Evolutionary conservation across 2,797 vertebrate species (phyloP).

Genomic region (Helostoma temminkii): DNA sequence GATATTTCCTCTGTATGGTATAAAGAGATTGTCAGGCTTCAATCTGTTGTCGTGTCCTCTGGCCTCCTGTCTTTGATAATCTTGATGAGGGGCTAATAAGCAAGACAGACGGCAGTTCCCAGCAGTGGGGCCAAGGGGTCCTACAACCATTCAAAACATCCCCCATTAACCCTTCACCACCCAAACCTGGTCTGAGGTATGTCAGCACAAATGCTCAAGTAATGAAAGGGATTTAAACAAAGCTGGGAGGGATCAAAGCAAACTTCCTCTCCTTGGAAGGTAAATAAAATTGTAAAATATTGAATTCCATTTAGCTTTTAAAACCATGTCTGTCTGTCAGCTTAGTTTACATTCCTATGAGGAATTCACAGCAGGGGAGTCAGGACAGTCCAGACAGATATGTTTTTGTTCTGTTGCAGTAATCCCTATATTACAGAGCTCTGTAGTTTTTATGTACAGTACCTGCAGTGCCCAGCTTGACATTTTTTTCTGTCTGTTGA

Average conservation of each 20-base stretch:
- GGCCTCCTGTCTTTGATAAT: conserved; percentile 57
- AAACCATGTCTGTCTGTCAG: conserved; percentile 70
- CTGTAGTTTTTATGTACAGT: neutral
- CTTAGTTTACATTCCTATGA: conserved; percentile 57
- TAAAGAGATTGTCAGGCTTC: conserved; percentile 50
- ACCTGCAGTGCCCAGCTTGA: neutral
- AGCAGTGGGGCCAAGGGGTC: conserved; percentile 38
- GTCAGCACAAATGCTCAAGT: conserved; percentile 65
- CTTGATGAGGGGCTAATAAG: conserved; percentile 72
- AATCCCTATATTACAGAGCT: neutral
- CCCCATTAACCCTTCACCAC: conserved; percentile 62
- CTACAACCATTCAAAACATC: conserved; percentile 55
- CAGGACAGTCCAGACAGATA: conserved; percentile 40
- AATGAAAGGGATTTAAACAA: conserved; percentile 77
- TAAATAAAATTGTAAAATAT: conserved; percentile 55
- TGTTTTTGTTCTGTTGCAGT: conserved; percentile 1
- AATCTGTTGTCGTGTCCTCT: conserved; percentile 46
- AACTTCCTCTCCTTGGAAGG: conserved; percentile 63
- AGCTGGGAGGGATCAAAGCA: conserved; percentile 61
- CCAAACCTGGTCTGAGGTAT: conserved; percentile 53
- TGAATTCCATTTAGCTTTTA: conserved; percentile 58
- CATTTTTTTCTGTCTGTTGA: too few relatives aligned
- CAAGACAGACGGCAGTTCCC: conserved; percentile 44
- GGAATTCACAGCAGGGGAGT: conserved; percentile 64
- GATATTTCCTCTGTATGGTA: conserved; percentile 53